phyloP scores from a whole-genome alignment of 2,113 vertebrate genomes.

The Donacobius atricapilla region DNA sequence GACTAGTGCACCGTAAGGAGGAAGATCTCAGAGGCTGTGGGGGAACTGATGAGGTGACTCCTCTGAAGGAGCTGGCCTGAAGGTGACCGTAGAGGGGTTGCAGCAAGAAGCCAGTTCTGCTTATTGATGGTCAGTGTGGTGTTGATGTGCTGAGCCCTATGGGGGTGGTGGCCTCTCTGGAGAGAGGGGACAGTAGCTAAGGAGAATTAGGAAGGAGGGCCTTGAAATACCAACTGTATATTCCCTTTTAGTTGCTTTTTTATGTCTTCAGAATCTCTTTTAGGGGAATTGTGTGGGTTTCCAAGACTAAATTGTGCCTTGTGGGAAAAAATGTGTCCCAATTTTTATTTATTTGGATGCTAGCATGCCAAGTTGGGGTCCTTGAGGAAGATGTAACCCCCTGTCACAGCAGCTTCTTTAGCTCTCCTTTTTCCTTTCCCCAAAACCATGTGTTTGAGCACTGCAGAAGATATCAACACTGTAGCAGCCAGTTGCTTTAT shows the following conservation, averaged over 20 bases:
- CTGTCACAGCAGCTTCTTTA: not conserved
- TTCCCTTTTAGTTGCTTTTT: not conserved
- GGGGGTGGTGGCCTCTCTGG: not conserved
- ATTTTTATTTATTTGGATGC: not conserved
- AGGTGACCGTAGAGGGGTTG: fast-evolving
- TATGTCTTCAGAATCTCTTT: not conserved
- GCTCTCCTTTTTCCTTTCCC: not conserved
- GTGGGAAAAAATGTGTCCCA: not conserved
- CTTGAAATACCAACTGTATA: not conserved
- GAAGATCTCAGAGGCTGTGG: not conserved
- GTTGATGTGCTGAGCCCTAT: not conserved
- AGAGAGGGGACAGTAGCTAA: not conserved
- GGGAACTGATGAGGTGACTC: not conserved
- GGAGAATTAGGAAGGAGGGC: not conserved
- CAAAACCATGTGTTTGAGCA: not conserved
- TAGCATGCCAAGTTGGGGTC: not conserved
- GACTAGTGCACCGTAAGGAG: not conserved
- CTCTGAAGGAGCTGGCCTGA: not conserved
- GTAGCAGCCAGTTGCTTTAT: not conserved
- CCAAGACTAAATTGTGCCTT: not conserved
- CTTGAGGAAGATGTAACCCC: not conserved
- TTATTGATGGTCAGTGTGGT: not conserved
- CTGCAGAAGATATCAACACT: not conserved
- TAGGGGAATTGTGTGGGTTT: not conserved
- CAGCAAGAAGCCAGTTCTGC: not conserved